Percentiles rank a stretch among this genome's conserved stretches.
Evolutionary conservation across 1,140 invertebrate species (phyloP).

Genomic region (Asobara japonica): DNA sequence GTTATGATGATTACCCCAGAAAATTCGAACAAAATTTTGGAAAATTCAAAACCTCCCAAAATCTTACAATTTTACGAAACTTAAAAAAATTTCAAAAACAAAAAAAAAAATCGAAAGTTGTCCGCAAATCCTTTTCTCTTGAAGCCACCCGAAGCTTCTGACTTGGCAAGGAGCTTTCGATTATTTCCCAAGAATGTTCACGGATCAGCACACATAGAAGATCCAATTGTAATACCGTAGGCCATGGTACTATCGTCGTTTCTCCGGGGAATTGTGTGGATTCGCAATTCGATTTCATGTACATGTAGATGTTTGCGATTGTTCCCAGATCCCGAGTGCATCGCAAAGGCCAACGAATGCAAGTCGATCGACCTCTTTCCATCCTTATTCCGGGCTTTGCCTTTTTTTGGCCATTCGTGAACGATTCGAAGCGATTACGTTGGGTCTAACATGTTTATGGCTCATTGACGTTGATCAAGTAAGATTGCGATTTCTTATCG

Average conservation of each 20-base stretch:
- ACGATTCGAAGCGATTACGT: background rate
- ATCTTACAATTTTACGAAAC: too few species aligned
- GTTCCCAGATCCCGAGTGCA: background rate
- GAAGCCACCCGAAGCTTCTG: background rate
- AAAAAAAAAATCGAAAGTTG: too few species aligned
- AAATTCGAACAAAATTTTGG: too few species aligned
- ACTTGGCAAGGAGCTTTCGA: background rate
- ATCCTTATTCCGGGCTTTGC: background rate
- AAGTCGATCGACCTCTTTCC: background rate
- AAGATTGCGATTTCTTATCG: background rate
- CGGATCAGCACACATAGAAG: background rate
- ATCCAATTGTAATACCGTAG: background rate
- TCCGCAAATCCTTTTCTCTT: too few species aligned
- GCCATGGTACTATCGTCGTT: background rate
- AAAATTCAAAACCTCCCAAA: too few species aligned
- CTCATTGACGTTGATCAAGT: background rate
- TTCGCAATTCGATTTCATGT: conserved; percentile 11
- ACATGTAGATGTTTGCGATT: conserved; percentile 11
- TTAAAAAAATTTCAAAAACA: background rate
- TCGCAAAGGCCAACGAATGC: background rate
- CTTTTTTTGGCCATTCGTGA: background rate
- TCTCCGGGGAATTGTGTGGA: conserved; percentile 1
- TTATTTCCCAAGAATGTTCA: background rate
- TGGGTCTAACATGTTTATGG: background rate
- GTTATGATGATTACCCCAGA: too few species aligned